Evolutionary conservation across 2,797 vertebrate genomes (phyloP).

Genomic region (Neosilurus mollespiculum): DNA sequence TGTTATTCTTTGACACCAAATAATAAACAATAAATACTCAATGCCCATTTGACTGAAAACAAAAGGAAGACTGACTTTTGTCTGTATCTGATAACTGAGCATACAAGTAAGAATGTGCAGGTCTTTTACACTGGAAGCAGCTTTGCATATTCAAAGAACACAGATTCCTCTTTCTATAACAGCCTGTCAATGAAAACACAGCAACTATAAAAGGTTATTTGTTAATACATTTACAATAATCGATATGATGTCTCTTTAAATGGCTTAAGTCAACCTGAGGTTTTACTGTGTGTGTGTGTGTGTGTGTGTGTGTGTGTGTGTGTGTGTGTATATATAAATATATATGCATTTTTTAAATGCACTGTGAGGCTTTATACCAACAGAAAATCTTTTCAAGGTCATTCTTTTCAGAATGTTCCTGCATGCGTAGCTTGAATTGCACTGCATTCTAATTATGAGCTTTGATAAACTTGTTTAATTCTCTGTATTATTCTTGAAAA

Average conservation of each 20-base stretch:
- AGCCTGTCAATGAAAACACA: not conserved
- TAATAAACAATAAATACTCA: not conserved
- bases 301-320: no score
- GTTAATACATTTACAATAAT: conserved; percentile 20
- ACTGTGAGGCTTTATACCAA: conserved; percentile 51
- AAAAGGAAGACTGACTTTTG: not conserved
- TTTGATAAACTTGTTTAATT: conserved; percentile 15
- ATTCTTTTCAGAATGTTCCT: conserved; percentile 46
- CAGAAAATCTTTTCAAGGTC: conserved; percentile 23
- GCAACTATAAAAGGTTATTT: not conserved
- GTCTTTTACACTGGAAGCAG: not conserved
- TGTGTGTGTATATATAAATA: not conserved
- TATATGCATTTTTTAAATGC: conserved; percentile 52
- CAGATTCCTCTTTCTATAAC: not conserved
- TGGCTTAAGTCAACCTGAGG: not conserved
- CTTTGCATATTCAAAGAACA: not conserved
- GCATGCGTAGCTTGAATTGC: conserved; percentile 51
- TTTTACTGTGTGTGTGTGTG: conserved; percentile 23
- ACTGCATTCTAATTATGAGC: conserved; percentile 39
- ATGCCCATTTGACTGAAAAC: not conserved
- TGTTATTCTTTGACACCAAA: not conserved
- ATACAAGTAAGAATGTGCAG: not conserved
- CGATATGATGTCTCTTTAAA: conserved; percentile 26
- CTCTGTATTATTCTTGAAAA: conserved; percentile 26
- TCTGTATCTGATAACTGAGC: not conserved